phyloP scores from a whole-genome alignment of 2,888 invertebrate genomes.

The Melinaea menophilus region DNA sequence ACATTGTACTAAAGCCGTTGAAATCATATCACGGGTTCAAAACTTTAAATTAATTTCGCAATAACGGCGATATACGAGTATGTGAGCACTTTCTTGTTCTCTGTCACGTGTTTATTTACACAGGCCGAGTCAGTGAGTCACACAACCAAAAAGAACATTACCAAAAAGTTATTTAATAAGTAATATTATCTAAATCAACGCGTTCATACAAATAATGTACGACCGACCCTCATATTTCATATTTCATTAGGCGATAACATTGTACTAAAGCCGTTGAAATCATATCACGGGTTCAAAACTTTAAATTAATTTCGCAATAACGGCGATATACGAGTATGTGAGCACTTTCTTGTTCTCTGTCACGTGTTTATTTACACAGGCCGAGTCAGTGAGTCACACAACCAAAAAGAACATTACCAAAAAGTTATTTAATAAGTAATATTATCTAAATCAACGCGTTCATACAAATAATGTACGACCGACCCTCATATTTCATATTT shows the following conservation, averaged over 20 bases:
- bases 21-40: constrained; percentile 17
- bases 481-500: constrained; percentile 16
- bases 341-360: constrained; percentile 23
- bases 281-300: constrained; percentile 20
- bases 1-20: constrained; percentile 21
- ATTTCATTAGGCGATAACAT: constrained; percentile 22
- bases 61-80: constrained; percentile 15
- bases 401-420: too few species aligned
- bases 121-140: constrained; percentile 1
- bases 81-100: constrained; percentile 23
- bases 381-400: constrained; percentile 1
- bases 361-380: constrained; percentile 7
- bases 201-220: constrained; percentile 15
- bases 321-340: constrained; percentile 12
- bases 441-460: neutral
- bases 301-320: constrained; percentile 26
- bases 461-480: constrained; percentile 18
- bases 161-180: too few species aligned
- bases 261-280: constrained; percentile 22
- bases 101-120: constrained; percentile 9
- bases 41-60: constrained; percentile 27
- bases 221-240: constrained; percentile 16
- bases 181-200: neutral
- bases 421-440: too few species aligned
- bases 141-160: too few species aligned